Percentiles rank a stretch among this genome's conserved stretches.
Evolutionary conservation across 2,797 vertebrate species (phyloP).

Genomic region (Loris lydekkerianus): DNA sequence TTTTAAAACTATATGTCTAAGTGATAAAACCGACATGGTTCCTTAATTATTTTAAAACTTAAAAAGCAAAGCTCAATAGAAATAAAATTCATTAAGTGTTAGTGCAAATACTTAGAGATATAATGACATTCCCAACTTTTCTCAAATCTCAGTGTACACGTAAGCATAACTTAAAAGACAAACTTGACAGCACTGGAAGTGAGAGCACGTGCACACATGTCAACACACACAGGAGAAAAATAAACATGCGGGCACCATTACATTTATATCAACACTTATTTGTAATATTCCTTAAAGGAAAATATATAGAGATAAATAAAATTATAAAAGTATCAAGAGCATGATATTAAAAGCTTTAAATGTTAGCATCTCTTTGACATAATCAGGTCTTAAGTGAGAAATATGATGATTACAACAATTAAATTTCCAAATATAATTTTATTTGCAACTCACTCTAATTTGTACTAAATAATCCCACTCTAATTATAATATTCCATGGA

Average conservation of each 20-base stretch:
- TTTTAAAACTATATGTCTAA: neutral
- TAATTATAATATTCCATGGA: conserved; percentile 4
- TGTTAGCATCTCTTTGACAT: neutral
- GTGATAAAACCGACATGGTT: neutral
- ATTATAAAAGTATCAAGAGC: neutral
- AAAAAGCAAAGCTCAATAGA: neutral
- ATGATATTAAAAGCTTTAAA: neutral
- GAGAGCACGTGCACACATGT: fast-evolving
- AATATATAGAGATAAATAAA: neutral
- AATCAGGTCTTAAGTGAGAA: neutral
- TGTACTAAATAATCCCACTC: neutral
- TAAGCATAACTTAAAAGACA: neutral
- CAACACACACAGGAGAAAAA: neutral
- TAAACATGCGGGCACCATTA: neutral
- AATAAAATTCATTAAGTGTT: neutral
- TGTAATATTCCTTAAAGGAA: neutral
- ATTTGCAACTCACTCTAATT: neutral
- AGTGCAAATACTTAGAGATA: neutral
- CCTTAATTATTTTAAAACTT: neutral
- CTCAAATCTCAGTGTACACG: neutral
- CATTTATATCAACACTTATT: neutral
- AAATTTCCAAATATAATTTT: neutral
- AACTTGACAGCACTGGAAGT: neutral
- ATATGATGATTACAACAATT: neutral
- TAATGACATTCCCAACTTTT: neutral